Conservation (phyloP, 2,888 invertebrate genomes). For the Charanyca ferruginea region DNA sequence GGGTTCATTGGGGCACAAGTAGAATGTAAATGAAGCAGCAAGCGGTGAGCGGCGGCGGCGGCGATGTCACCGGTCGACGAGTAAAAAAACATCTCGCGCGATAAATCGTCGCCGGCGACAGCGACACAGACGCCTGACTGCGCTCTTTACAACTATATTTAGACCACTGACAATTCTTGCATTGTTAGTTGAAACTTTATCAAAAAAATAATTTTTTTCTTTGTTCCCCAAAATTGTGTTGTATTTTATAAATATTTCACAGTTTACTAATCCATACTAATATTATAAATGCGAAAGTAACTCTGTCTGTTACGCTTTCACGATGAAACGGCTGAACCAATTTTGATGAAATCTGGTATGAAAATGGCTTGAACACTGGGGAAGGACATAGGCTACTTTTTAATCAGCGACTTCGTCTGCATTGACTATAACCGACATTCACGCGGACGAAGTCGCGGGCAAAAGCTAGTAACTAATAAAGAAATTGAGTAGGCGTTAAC, state of each 20-base stretch:
- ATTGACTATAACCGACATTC: no score
- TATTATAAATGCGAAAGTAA: no score
- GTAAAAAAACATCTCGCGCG: constrained; percentile 66
- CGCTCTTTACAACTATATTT: constrained; percentile 71
- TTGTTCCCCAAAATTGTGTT: constrained; percentile 1
- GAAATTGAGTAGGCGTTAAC: background rate
- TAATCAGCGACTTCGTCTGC: no score
- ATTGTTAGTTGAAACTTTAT: constrained; percentile 34
- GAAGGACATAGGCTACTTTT: no score
- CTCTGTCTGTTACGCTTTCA: no score
- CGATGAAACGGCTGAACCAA: no score
- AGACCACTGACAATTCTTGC: constrained; percentile 50
- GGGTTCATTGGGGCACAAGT: constrained; percentile 64
- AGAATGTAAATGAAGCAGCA: constrained; percentile 72
- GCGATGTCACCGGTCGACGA: constrained; percentile 39
- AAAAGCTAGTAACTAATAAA: background rate
- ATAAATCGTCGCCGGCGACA: constrained; percentile 71
- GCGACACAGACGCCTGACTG: constrained; percentile 63
- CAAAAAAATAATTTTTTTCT: constrained; percentile 23
- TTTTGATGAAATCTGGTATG: no score
- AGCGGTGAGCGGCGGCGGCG: constrained; percentile 35
- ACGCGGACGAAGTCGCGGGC: no score
- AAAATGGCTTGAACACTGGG: no score
- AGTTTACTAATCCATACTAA: no score
- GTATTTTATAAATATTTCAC: background rate